Percentiles rank a stretch among this genome's conserved stretches.
Conservation (phyloP, 2,113 vertebrate species). For the Callipepla californica region DNA sequence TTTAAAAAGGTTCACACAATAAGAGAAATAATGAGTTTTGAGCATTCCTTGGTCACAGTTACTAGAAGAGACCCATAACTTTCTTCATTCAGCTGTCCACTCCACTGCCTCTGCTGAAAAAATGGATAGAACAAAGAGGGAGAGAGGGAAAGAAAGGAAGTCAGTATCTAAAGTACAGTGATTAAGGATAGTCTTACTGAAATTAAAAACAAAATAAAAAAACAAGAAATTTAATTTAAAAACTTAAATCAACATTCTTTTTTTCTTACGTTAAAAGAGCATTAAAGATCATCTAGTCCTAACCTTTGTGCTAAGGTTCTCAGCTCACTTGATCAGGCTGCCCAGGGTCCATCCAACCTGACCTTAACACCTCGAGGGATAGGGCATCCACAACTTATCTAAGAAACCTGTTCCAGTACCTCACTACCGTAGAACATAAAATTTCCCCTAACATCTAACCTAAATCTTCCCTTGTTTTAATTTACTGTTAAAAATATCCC, state of each 20-base stretch:
- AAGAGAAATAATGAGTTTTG: not conserved
- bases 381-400: too few species aligned
- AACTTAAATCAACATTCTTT: not conserved
- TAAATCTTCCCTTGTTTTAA: too few species aligned
- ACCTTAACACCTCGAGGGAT: too few species aligned
- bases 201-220: not conserved
- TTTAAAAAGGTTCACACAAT: not conserved
- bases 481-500: too few species aligned
- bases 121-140: not conserved
- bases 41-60: not conserved
- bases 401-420: too few species aligned
- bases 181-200: not conserved
- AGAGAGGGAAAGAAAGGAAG: not conserved
- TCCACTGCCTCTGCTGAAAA: not conserved
- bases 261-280: not conserved
- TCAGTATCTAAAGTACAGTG: rapidly evolving
- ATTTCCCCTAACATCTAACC: too few species aligned
- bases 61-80: not conserved
- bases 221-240: not conserved
- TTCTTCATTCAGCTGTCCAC: not conserved
- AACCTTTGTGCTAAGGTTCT: too few species aligned
- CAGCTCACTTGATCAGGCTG: too few species aligned
- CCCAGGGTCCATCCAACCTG: too few species aligned
- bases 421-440: too few species aligned
- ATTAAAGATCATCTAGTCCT: too few species aligned